Evolutionary conservation across 2,888 invertebrate genomes (phyloP), one percentile per base, ranked within the genome.

Genomic region (Drosophila setosimentum): DNA sequence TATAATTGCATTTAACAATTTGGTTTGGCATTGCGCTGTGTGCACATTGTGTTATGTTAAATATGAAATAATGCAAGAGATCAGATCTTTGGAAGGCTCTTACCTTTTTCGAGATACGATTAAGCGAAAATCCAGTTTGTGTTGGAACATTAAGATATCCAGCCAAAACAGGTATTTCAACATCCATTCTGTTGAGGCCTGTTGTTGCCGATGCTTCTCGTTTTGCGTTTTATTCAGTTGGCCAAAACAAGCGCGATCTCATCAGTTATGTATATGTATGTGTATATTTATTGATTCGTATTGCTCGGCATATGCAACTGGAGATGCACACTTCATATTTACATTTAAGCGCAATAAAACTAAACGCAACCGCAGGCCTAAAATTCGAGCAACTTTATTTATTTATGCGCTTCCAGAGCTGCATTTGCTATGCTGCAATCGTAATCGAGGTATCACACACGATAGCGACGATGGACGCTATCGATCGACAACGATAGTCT

Each of bases 71-170:
- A 3, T 32, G 49, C 33, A 54, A 49, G 35, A 59, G 42, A 55
- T 50, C 51, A 50, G 35, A 55, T 55, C 35, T 49, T 42, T 70
- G 49, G 55, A 73, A 77, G 70, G 80, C 80, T 82, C 80, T 83
- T 94, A 95, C 96, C 95, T 95, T 96, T 94, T 96, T 95, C 85
- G 96, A 96, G 93, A 96, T 96, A 94, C 97, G 95, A 92, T 95
- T 96, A 89, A 96, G 95, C 88, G 96, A 94, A 92, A 95, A 95
- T 92, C 95, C 95, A 91, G 93, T 92, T 86, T 95, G 95, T 82
- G 97, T 96, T 92, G 97, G 97, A 93, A 97, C 95, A 92, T 96
- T 94, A 90, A 97, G 94, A 94, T 95, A 95, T 92, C 97, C 97
- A 92, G 95, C 95, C 91, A 96, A 94, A 89, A 96, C 94, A 92